Evolutionary conservation across 2,888 invertebrate genomes (phyloP).

Genomic region (Bombylius discolor): DNA sequence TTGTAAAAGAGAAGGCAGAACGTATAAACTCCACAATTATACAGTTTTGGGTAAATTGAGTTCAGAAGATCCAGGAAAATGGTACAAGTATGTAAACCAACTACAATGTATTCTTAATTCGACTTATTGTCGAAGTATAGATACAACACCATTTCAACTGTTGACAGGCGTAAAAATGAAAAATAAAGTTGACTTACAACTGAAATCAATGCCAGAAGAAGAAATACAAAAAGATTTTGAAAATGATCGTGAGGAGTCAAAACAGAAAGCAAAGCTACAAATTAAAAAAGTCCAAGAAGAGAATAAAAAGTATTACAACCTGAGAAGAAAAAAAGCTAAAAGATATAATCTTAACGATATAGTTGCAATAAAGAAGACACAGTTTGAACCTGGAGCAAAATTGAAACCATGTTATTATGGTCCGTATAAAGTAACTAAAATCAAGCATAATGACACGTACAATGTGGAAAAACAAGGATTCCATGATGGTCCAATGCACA

Average conservation of each 20-base stretch:
- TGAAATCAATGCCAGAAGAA: background rate
- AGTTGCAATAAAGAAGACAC: background rate
- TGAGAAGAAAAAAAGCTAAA: background rate
- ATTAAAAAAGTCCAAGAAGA: background rate
- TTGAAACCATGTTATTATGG: no score
- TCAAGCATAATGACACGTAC: no score
- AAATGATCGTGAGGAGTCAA: background rate
- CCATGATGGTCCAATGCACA: no score
- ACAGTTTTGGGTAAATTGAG: conserved; percentile 24
- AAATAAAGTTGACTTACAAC: background rate
- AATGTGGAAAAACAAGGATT: no score
- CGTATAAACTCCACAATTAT: conserved; percentile 23
- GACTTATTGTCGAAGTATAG: conserved; percentile 1
- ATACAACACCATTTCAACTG: conserved; percentile 7
- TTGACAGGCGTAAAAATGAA: conserved; percentile 6
- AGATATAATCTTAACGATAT: background rate
- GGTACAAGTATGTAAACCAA: conserved; percentile 17
- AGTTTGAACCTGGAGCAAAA: background rate
- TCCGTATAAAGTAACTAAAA: no score
- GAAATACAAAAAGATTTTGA: background rate
- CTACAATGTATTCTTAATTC: conserved; percentile 20
- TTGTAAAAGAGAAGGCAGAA: conserved; percentile 23
- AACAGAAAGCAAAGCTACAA: background rate
- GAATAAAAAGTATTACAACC: background rate
- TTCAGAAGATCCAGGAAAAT: conserved; percentile 20